Evolutionary conservation across 2,113 vertebrate genomes (phyloP).

Genomic region (Corythornis vintsioides): DNA sequence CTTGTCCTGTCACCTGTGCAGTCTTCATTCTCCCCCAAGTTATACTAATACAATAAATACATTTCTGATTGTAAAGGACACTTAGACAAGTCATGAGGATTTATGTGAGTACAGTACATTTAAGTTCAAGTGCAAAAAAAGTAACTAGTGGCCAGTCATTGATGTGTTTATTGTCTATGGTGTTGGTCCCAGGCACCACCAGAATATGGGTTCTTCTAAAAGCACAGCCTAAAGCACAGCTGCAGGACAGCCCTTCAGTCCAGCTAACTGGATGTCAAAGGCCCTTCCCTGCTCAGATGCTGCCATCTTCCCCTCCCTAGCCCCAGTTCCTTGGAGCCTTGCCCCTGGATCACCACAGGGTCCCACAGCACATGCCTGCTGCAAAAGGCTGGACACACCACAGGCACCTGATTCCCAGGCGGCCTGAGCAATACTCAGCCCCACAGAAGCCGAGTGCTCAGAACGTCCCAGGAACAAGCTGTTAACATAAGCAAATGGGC

Average conservation of each 20-base stretch:
- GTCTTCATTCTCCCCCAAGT: constrained; percentile 36
- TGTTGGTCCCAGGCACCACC: constrained; percentile 66
- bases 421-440: background rate
- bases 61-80: constrained; percentile 81
- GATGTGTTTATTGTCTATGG: constrained; percentile 35
- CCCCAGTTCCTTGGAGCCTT: background rate
- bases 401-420: background rate
- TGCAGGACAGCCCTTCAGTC: background rate
- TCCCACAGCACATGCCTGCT: background rate
- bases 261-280: background rate
- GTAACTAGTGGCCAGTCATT: constrained; percentile 69
- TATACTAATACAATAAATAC: constrained; percentile 80
- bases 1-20: constrained; percentile 42
- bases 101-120: constrained; percentile 80
- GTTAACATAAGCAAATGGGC: background rate
- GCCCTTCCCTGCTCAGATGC: background rate
- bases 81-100: constrained; percentile 80
- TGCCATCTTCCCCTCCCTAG: background rate
- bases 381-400: rapidly evolving
- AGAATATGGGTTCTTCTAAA: background rate
- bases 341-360: background rate
- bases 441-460: background rate
- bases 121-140: constrained; percentile 81
- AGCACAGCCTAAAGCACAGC: constrained; percentile 28
- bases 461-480: background rate